These are phyloP conservation scores for Cactoblastis cactorum DNA, from an alignment of 2,888 invertebrate species.

Conservation along the genomic window DNA sequence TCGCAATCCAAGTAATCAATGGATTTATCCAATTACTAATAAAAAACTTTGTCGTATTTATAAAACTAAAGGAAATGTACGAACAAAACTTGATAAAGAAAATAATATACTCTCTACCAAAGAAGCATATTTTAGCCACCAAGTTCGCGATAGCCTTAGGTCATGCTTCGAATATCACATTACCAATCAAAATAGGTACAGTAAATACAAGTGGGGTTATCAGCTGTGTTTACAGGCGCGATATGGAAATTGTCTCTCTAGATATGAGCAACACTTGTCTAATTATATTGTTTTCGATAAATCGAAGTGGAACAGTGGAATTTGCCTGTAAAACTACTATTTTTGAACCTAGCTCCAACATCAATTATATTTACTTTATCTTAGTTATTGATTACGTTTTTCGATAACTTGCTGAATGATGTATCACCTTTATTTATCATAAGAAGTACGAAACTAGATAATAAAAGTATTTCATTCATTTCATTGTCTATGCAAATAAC, in stretches of 20 bases:
- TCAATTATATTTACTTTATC: no score
- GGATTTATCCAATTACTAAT: neutral
- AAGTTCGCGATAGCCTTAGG: slow-evolving; percentile 49
- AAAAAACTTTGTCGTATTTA: slow-evolving; percentile 27
- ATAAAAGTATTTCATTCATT: no score
- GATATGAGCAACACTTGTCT: slow-evolving; percentile 29
- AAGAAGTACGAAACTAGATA: no score
- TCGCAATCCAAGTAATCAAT: neutral
- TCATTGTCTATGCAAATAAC: slow-evolving; percentile 33
- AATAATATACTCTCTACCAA: neutral
- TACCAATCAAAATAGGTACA: slow-evolving; percentile 63
- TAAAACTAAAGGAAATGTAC: slow-evolving; percentile 28
- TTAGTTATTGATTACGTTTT: neutral
- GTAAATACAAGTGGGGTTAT: slow-evolving; percentile 60
- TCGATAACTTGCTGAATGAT: neutral
- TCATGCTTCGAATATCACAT: slow-evolving; percentile 43
- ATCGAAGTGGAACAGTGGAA: slow-evolving; percentile 47
- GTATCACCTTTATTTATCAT: no score
- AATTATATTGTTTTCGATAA: slow-evolving; percentile 32
- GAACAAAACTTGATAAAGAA: neutral
- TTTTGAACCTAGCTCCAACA: neutral
- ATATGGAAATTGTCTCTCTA: slow-evolving; percentile 46
- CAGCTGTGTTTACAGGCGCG: slow-evolving; percentile 38
- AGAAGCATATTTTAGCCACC: slow-evolving; percentile 1
- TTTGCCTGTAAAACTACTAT: slow-evolving; percentile 30